Conservation (phyloP, 1,140 invertebrate genomes). For the Lasioglossum albipes region DNA sequence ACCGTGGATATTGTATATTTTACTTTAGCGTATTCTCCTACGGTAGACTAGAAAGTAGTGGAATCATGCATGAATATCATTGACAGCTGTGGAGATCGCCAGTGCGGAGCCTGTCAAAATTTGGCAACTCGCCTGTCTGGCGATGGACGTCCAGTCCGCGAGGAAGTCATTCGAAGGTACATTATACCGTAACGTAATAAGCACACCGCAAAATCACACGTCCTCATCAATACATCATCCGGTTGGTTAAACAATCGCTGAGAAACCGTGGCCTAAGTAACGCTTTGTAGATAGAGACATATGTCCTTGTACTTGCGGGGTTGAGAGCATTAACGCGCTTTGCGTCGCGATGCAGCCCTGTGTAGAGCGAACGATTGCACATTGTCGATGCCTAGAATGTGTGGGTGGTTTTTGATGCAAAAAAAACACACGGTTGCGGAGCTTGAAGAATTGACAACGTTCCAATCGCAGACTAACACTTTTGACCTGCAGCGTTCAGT, state of each 20-base stretch:
- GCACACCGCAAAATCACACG: conserved; percentile 58
- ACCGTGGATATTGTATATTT: conserved; percentile 1
- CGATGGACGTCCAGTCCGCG: conserved; percentile 75
- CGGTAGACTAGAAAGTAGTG: conserved; percentile 63
- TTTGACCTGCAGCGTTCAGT: conserved; percentile 13
- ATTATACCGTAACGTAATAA: conserved; percentile 63
- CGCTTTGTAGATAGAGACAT: background rate
- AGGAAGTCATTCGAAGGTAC: conserved; percentile 78
- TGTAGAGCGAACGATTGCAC: background rate
- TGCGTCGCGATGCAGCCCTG: background rate
- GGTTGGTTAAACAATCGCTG: conserved; percentile 9
- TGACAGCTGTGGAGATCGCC: conserved; percentile 78
- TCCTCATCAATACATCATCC: background rate
- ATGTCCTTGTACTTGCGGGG: background rate
- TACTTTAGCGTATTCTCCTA: conserved; percentile 39
- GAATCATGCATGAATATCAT: conserved; percentile 76
- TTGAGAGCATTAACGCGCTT: background rate
- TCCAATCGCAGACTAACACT: conserved; percentile 27
- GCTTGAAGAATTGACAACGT: conserved; percentile 32
- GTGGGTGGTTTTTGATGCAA: background rate
- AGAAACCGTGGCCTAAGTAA: background rate
- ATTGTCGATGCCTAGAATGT: background rate
- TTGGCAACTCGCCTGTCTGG: conserved; percentile 78
- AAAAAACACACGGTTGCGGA: conserved; percentile 15
- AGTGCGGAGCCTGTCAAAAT: conserved; percentile 78